Conservation (phyloP, 2,888 invertebrate genomes). For the Coremacera marginata region DNA sequence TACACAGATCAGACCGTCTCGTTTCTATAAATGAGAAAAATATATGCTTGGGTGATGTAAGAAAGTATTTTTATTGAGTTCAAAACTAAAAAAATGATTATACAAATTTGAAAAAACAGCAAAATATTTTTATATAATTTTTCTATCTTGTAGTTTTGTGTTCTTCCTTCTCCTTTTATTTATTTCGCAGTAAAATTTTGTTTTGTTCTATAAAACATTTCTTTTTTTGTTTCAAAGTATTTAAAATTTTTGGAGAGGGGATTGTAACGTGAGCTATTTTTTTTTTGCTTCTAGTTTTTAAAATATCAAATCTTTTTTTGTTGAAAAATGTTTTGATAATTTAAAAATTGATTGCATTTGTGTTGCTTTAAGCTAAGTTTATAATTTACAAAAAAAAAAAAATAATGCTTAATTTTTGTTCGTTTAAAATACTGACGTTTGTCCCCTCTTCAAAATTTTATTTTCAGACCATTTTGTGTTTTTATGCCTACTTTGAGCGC, state of each 20-base stretch:
- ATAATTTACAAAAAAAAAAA: slow-evolving; percentile 48
- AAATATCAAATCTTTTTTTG: slow-evolving; percentile 31
- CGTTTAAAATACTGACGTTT: slow-evolving; percentile 62
- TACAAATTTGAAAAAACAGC: neutral
- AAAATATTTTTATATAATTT: no score
- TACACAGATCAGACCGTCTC: no score
- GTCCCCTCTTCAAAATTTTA: slow-evolving; percentile 69
- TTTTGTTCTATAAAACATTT: neutral
- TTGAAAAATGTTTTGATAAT: slow-evolving; percentile 36
- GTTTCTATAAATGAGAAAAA: no score
- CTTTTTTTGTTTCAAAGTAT: slow-evolving; percentile 7
- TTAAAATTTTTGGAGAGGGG: slow-evolving; percentile 64
- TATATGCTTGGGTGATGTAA: neutral
- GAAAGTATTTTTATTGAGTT: neutral
- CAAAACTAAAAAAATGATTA: neutral
- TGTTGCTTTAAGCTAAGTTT: slow-evolving; percentile 43
- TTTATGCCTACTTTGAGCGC: slow-evolving; percentile 51
- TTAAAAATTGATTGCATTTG: slow-evolving; percentile 31
- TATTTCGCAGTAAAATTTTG: neutral
- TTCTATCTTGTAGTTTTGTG: neutral
- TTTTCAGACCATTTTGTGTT: slow-evolving; percentile 66
- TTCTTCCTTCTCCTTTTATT: slow-evolving; percentile 14
- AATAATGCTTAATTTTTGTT: slow-evolving; percentile 25
- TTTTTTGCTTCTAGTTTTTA: slow-evolving; percentile 39
- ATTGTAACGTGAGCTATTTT: slow-evolving; percentile 55